Base-by-base conservation (phyloP, 2,888 invertebrate species). In the Tipula unca region DNA sequence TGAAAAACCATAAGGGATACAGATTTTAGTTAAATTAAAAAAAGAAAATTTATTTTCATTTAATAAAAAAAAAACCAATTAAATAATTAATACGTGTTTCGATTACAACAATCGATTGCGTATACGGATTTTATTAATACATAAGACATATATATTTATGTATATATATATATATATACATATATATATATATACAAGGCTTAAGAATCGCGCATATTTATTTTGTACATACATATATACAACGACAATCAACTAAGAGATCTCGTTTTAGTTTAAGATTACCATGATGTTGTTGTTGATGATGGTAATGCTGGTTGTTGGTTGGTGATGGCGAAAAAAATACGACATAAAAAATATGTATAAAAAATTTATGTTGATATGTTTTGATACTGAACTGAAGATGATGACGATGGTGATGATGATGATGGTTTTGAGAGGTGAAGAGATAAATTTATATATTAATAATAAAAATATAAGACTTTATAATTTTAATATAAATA, bases 21-120 rank as follows among this genome's bases (percentile, higher is more conserved):
- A 48, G n/a, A n/a, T n/a, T n/a, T 48, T 48, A 48, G n/a, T 69
- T 69, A 69, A 69, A 69, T n/a, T n/a, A 25, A 54, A 4, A 17
- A 36, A 36, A 36, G 8, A 5, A 36, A 32, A 39, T 39, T 39
- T 39, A n/a, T n/a, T 13, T 48, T n/a, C 48, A 32, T 32, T 32
- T 32, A 48, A 48, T n/a, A n/a, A 25, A 6, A 39, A 6, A 48
- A 48, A 48, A 48, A 5, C 6, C 69, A 69, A 69, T 69, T 69
- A 25, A 69, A 20, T 69, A 69, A 69, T 69, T 69, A 69, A 25
- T 69, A 69, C 69, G 69, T 69, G 69, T 69, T 69, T 69, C 25
- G 69, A 69, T 69, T 69, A 69, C 69, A 69, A 69, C 69, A 69
- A 69, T 69, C 69, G 69, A 69, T 69, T 69, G 69, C 69, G 25